Evolutionary conservation across 2,888 invertebrate species (phyloP).

Genomic region (Marasmarcha lunaedactyla): DNA sequence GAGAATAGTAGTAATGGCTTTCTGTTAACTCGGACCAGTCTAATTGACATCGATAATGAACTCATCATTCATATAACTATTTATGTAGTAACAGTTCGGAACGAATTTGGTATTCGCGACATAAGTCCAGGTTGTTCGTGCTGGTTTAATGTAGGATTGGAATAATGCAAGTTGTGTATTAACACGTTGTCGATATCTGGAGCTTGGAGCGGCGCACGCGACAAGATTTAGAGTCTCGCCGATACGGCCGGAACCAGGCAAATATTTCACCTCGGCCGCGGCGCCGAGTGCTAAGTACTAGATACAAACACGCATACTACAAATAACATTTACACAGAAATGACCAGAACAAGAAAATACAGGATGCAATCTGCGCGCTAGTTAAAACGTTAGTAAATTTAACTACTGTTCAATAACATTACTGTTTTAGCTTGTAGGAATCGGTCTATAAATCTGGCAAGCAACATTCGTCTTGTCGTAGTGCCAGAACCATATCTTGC

Average conservation of each 20-base stretch:
- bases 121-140: too few species aligned
- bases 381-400: conserved; percentile 9
- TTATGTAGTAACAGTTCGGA: not conserved
- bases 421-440: not conserved
- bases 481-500: conserved; percentile 11
- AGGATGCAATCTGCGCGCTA: conserved; percentile 1
- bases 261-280: conserved; percentile 52
- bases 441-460: conserved; percentile 6
- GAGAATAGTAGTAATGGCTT: conserved; percentile 56
- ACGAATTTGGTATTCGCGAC: too few species aligned
- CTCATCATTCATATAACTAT: not conserved
- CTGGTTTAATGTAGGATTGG: not conserved
- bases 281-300: conserved; percentile 27
- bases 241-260: conserved; percentile 35
- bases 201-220: conserved; percentile 39
- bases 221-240: conserved; percentile 48
- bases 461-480: conserved; percentile 22
- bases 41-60: conserved; percentile 33
- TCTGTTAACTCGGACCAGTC: conserved; percentile 38
- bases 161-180: conserved; percentile 22
- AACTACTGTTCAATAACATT: conserved; percentile 11
- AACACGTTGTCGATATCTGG: conserved; percentile 31
- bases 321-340: conserved; percentile 1
- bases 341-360: conserved; percentile 1
- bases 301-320: conserved; percentile 1